Evolutionary conservation across 2,113 vertebrate genomes (phyloP), one percentile per base, ranked within the genome.

Genomic region (Acrocephalus arundinaceus): DNA sequence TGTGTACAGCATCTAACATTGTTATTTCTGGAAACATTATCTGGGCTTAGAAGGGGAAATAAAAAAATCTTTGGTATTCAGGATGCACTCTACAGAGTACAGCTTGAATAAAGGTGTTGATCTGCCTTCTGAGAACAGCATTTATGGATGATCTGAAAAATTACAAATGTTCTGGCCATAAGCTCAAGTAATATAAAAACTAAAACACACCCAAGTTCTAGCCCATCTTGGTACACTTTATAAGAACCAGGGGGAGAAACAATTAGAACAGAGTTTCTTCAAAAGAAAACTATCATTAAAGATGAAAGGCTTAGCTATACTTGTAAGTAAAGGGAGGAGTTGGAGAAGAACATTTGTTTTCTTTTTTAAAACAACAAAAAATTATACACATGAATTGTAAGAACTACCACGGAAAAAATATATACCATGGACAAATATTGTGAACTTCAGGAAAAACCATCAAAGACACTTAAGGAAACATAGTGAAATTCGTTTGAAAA

Each of bases 21-120:
- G 77, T 87, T 95, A 94, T 93, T 91, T 93, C 87, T 93, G 63
- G 59, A 83, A 95, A 93, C 51, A 81, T 74, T 77, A 91, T 88
- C 33, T 90, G 43, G 21, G 63, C 82, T 96, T 80, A 74, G 43
- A 49, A 80, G 22, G 11, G 49, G 65, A 95, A 91, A 91, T 71
- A 67, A 85, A 89, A 87, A 80, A 89, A 57, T 12, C 28, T 45
- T 58, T 39, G 14, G 4, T 21, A 90, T 81, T 90, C 72, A 96
- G 93, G 68, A 94, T 61, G 76, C 68, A 94, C 72, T 80, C 72
- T 72, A 76, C 72, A 88, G 76, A 73, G 61, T 74, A 86, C 52
- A 71, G 83, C 52, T 71, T 54, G 25, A 88, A 87, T 61, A 81
- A 86, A 86, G 49, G 65, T 77, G 90, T 61, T 86, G 76, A 90